A percentile compares a stretch with the other conserved stretches of the same genome.
Evolutionary conservation across 1,140 invertebrate genomes (phyloP).

Genomic region (Drosophila trapezifrons): DNA sequence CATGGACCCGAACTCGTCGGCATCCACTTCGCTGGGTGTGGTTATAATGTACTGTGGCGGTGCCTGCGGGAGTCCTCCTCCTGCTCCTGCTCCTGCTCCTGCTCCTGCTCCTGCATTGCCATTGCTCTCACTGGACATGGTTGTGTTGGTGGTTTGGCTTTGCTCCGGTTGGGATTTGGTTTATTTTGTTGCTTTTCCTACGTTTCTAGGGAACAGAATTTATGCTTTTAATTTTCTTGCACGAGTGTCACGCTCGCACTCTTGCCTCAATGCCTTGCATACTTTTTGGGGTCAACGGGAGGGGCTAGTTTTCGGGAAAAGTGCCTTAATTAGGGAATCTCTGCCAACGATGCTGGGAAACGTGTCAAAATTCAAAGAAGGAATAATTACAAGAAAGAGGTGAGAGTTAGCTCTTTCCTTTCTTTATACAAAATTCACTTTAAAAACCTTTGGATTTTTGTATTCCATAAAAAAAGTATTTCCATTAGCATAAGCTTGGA

Average conservation of each 20-base stretch:
- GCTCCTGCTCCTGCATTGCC: conserved; percentile 13
- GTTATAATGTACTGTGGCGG: conserved; percentile 83
- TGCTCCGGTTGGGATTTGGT: no score
- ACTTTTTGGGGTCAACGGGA: conserved; percentile 18
- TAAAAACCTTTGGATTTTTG: not conserved
- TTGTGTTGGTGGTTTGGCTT: not conserved
- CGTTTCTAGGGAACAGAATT: conserved; percentile 44
- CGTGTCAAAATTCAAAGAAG: not conserved
- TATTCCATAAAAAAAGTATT: not conserved
- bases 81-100: conserved; percentile 1
- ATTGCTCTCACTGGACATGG: conserved; percentile 49
- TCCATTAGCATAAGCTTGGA: no score
- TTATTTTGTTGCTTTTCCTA: not conserved
- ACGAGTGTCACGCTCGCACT: conserved; percentile 7
- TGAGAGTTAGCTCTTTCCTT: not conserved
- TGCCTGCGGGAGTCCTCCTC: conserved; percentile 3
- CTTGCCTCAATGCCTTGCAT: conserved; percentile 42
- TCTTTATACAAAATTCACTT: not conserved
- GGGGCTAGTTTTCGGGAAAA: not conserved
- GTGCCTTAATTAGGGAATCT: not conserved
- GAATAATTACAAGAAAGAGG: not conserved
- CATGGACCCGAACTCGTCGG: conserved; percentile 74
- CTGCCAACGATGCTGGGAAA: no score
- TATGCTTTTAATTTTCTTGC: conserved; percentile 36
- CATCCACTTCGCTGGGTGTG: conserved; percentile 79